phyloP scores from a whole-genome alignment of 2,113 vertebrate genomes.

The Semnornis frantzii region DNA sequence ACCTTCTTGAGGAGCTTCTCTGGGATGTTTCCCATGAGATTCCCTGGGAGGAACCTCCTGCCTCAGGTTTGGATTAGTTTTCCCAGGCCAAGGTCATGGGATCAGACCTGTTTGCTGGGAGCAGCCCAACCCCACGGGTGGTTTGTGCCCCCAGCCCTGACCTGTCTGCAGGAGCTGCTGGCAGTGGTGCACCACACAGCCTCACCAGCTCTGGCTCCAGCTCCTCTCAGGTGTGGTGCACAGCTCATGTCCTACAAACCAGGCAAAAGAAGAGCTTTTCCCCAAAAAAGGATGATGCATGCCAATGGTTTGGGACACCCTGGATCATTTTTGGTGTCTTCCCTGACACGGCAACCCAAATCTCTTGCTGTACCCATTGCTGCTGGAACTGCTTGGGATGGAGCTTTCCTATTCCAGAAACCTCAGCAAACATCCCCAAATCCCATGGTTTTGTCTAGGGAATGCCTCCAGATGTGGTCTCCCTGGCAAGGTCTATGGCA shows the following conservation, averaged over 20 bases:
- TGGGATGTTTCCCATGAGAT: background rate
- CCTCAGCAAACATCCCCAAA: background rate
- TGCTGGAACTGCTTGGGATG: background rate
- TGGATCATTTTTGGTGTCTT: background rate
- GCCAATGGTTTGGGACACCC: background rate
- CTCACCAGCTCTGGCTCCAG: background rate
- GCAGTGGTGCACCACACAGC: accelerated
- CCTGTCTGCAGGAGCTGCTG: background rate
- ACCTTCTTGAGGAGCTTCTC: background rate
- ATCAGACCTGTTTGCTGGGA: background rate
- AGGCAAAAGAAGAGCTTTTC: background rate
- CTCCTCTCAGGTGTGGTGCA: background rate
- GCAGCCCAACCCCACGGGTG: accelerated
- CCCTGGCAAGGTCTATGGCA: background rate
- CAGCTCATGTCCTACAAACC: background rate
- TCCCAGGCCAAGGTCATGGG: background rate
- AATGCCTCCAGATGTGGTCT: background rate
- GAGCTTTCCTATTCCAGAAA: background rate
- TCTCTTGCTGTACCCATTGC: background rate
- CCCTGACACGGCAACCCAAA: background rate
- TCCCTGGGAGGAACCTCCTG: background rate
- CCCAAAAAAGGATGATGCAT: background rate
- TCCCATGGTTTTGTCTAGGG: background rate
- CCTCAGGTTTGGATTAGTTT: background rate
- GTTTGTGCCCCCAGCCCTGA: background rate